Base-by-base conservation (phyloP, 1,140 invertebrate species). In the Calycopis cecrops region DNA sequence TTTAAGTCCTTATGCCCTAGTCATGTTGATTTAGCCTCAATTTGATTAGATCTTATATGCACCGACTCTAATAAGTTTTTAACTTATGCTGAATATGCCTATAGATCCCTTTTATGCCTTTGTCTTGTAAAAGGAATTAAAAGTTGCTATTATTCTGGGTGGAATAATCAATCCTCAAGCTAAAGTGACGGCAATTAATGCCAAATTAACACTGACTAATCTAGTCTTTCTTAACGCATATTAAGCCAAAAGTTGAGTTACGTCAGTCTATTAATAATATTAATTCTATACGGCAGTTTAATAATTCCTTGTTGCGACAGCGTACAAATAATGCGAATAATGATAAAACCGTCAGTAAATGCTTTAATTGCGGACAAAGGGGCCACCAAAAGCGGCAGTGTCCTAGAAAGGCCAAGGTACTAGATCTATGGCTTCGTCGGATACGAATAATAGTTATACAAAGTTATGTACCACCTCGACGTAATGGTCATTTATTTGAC, bases 81-180 rank as follows among this genome's bases (percentile, higher is more conserved):
- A 1, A 57, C 54, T 4, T 65, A 65, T 14, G 59, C 63, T 3
- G 63, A 65, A n/a, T 65, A 62, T 40, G 63, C 63, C 3, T 28
- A 59, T n/a, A 40, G 54, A 10, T 57, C 59, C 6, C 47, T 59
- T 9, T 55, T 65, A 16, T 50, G 60, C 6, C 12, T 65, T 3
- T n/a, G 48, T 9, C 48, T 62, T 12, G 55, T 65, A 10, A 48
- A 61, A 38, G 64, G 64, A 63, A 4, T 38, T 62, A 7, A 62
- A 38, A 9, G 35, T 42, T 14, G 12, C 21, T 9, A 62, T 65
- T 2, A 33, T 65, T 4, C 52, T 60, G 17, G 52, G 54, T 9
- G 59, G 63, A 9, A 57, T 65, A n/a, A 40, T 9, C 9, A 54
- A 56, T 52, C 38, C 62, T 9, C 62, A 68, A 42, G 33, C 62